Conservation (phyloP, 1,140 invertebrate species). For the Littorina saxatilis region DNA sequence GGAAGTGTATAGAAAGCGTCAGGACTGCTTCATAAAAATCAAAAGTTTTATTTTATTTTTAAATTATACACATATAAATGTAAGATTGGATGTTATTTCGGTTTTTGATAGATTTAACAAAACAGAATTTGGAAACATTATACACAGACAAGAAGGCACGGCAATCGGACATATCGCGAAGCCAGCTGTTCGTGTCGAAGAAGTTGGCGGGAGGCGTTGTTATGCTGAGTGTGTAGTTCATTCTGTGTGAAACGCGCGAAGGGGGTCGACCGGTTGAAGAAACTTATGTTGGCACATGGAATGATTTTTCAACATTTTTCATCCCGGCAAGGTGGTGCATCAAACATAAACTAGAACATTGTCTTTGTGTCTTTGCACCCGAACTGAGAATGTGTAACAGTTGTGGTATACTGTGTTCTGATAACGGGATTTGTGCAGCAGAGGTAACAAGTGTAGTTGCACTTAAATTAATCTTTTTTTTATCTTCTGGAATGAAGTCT, state of each 20-base stretch:
- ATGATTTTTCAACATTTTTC: slow-evolving; percentile 2
- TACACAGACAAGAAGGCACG: not conserved
- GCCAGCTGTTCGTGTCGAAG: not conserved
- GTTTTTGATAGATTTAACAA: not conserved
- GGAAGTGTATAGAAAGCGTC: slow-evolving; percentile 8
- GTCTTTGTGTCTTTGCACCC: too few relatives aligned
- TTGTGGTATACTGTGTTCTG: too few relatives aligned
- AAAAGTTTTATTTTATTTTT: not conserved
- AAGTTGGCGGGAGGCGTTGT: slow-evolving; percentile 19
- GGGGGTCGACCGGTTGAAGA: not conserved
- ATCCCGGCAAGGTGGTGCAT: not conserved
- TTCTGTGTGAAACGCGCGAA: not conserved
- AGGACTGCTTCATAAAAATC: not conserved
- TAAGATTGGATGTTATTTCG: too few relatives aligned
- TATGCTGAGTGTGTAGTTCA: not conserved
- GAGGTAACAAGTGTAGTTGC: too few relatives aligned
- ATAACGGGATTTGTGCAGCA: too few relatives aligned
- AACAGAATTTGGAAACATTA: not conserved
- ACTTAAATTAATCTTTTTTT: too few relatives aligned
- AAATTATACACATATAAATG: too few relatives aligned
- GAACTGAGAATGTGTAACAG: too few relatives aligned
- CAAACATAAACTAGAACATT: too few relatives aligned
- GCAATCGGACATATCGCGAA: not conserved
- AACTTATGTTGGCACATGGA: not conserved
- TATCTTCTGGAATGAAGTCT: too few relatives aligned